Percentiles rank a stretch among this genome's conserved stretches.
Evolutionary conservation across 2,113 vertebrate genomes (phyloP).

Genomic region (Embiotoca jacksoni): DNA sequence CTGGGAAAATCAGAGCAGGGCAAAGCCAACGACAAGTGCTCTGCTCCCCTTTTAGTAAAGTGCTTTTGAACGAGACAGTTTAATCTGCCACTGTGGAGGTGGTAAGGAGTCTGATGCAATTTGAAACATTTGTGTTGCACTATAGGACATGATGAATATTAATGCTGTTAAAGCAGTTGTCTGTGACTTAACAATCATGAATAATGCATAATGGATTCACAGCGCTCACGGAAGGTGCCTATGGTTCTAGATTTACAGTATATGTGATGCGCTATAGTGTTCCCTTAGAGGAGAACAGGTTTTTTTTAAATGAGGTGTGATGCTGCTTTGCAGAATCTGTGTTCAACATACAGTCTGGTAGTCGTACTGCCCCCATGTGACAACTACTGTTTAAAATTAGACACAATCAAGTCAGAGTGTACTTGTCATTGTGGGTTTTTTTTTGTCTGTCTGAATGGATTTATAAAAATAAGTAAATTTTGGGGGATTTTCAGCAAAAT

Average conservation of each 20-base stretch:
- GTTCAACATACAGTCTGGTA: slow-evolving; percentile 4
- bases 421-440: background rate
- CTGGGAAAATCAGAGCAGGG: background rate
- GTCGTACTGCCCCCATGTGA: slow-evolving; percentile 65
- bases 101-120: slow-evolving; percentile 34
- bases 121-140: slow-evolving; percentile 38
- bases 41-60: slow-evolving; percentile 3
- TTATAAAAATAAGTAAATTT: background rate
- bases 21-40: slow-evolving; percentile 8
- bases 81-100: slow-evolving; percentile 23
- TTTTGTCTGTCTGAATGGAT: background rate
- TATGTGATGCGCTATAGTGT: slow-evolving; percentile 8
- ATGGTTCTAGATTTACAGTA: slow-evolving; percentile 34
- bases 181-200: slow-evolving; percentile 26
- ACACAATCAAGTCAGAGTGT: background rate
- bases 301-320: slow-evolving; percentile 20
- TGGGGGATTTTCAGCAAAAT: background rate
- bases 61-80: slow-evolving; percentile 19
- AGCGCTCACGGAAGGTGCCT: slow-evolving; percentile 25
- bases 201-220: slow-evolving; percentile 42
- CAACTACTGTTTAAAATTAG: background rate
- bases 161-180: slow-evolving; percentile 41
- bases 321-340: slow-evolving; percentile 36
- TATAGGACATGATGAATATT: slow-evolving; percentile 46
- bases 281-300: background rate